These are phyloP conservation scores for Nomada ruficornis DNA, from an alignment of 2,888 invertebrate genomes.

Conservation along the genomic window DNA sequence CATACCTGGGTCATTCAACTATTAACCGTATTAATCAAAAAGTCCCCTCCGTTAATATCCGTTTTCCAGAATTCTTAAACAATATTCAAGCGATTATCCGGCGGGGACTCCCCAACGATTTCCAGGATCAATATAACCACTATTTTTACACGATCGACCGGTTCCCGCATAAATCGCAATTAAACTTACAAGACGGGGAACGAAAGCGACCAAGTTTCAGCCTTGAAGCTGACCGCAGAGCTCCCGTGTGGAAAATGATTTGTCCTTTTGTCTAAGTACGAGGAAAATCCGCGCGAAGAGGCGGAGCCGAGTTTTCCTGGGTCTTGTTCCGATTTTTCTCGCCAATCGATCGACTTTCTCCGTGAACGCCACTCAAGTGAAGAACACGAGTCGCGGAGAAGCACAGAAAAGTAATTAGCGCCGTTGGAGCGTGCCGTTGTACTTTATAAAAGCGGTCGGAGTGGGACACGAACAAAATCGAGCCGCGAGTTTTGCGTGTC, in stretches of 20 bases:
- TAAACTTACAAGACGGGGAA: constrained; percentile 8
- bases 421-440: constrained; percentile 48
- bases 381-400: neutral
- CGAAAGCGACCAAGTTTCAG: neutral
- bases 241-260: constrained; percentile 18
- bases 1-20: no score
- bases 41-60: no score
- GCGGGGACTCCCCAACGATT: neutral
- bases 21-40: no score
- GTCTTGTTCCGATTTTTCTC: neutral
- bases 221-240: constrained; percentile 5
- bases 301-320: neutral
- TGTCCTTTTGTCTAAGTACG: neutral
- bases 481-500: constrained; percentile 58
- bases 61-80: no score
- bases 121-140: neutral
- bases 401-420: constrained; percentile 41
- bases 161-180: constrained; percentile 26
- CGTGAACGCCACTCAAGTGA: neutral
- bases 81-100: neutral
- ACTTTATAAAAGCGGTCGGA: constrained; percentile 44
- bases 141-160: constrained; percentile 22
- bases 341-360: neutral
- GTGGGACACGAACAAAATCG: constrained; percentile 69
- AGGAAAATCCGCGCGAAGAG: constrained; percentile 21